A percentile compares a stretch with the other conserved stretches of the same genome.
Evolutionary conservation across 1,140 invertebrate species (phyloP).

Genomic region (Drosophila albomicans): DNA sequence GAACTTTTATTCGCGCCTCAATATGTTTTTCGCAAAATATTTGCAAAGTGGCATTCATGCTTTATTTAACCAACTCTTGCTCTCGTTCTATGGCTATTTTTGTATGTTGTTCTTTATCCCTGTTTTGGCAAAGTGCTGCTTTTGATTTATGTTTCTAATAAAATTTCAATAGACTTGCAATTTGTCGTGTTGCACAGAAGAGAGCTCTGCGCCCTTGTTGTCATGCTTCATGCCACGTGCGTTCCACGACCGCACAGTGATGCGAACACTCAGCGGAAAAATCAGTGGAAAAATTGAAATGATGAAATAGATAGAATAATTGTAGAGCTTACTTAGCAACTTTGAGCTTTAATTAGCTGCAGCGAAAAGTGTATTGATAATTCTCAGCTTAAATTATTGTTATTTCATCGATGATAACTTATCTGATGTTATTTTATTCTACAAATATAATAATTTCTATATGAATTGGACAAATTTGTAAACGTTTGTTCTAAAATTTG

Average conservation of each 20-base stretch:
- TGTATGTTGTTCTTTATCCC: conserved; percentile 41
- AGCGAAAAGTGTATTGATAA: too few relatives aligned
- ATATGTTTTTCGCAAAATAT: neutral
- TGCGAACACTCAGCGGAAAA: neutral
- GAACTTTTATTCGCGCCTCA: conserved; percentile 24
- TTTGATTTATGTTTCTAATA: conserved; percentile 83
- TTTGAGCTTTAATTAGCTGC: too few relatives aligned
- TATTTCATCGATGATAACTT: too few relatives aligned
- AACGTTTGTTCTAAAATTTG: too few relatives aligned
- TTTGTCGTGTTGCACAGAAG: conserved; percentile 67
- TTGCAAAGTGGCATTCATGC: conserved; percentile 33
- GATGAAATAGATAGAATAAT: neutral
- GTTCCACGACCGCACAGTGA: conserved; percentile 49
- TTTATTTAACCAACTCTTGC: conserved; percentile 53
- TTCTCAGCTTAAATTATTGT: too few relatives aligned
- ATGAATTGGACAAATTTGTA: too few relatives aligned
- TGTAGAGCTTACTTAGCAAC: neutral
- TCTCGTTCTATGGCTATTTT: conserved; percentile 26
- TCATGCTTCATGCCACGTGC: conserved; percentile 58
- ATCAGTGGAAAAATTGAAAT: too few relatives aligned
- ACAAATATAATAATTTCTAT: too few relatives aligned
- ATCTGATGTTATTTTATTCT: too few relatives aligned
- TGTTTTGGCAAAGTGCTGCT: conserved; percentile 35
- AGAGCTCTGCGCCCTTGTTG: conserved; percentile 17
- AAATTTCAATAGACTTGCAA: conserved; percentile 83